Conservation (phyloP, 2,797 vertebrate genomes). For the Syngnathus acus region DNA sequence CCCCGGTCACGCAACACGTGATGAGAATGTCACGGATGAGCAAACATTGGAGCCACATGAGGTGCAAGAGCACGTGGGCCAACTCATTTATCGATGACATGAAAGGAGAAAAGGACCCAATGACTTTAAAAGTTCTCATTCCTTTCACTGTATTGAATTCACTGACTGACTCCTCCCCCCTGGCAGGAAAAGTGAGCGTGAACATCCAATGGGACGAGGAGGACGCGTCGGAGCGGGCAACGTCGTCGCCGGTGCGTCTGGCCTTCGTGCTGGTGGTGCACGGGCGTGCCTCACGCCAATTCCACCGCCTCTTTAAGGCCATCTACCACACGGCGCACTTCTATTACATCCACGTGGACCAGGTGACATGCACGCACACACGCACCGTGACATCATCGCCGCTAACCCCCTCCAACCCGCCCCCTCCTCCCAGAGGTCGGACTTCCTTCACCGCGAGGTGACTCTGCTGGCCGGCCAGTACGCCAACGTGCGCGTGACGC, state of each 20-base stretch:
- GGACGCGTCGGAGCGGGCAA: slow-evolving; percentile 63
- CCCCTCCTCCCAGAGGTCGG: slow-evolving; percentile 75
- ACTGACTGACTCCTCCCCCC: slow-evolving; percentile 11
- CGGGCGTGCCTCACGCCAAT: slow-evolving; percentile 86
- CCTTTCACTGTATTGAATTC: background rate
- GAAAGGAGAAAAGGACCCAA: no score
- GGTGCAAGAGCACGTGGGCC: no score
- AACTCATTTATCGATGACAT: background rate
- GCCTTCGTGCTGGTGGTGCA: slow-evolving; percentile 92
- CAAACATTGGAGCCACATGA: no score
- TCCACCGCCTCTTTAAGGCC: slow-evolving; percentile 92
- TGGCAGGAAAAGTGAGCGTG: slow-evolving; percentile 91
- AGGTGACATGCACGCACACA: slow-evolving; percentile 46
- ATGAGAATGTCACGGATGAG: background rate
- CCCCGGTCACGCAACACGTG: background rate
- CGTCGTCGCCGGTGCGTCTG: slow-evolving; percentile 74
- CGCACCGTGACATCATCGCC: background rate
- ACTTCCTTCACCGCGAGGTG: slow-evolving; percentile 88
- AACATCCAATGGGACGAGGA: slow-evolving; percentile 89
- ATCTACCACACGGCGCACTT: slow-evolving; percentile 94
- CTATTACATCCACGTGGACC: slow-evolving; percentile 97
- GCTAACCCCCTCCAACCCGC: background rate
- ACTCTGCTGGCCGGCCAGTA: slow-evolving; percentile 75
- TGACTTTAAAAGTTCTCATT: background rate
- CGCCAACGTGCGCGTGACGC: slow-evolving; percentile 82